These are phyloP conservation scores for Drosophila yakuba DNA, from an alignment of 1,140 invertebrate genomes.

Conservation along the genomic window DNA sequence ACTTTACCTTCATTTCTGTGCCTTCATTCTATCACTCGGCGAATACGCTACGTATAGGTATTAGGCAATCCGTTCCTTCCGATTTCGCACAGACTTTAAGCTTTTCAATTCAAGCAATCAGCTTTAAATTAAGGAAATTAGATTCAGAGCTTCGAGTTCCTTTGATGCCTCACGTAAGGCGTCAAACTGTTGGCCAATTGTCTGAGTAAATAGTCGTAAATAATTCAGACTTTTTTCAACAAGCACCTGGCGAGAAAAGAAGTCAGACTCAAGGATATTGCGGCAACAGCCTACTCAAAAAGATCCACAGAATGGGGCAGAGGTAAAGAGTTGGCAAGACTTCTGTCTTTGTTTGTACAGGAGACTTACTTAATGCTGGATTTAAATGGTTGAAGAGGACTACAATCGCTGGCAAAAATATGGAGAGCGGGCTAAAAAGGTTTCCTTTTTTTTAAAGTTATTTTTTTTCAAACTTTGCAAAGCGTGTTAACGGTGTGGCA, in stretches of 20 bases:
- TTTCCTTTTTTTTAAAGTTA: too few relatives aligned
- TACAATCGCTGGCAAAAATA: constrained; percentile 9
- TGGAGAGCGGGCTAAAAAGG: neutral
- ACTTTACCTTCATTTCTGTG: constrained; percentile 23
- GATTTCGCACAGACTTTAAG: constrained; percentile 9
- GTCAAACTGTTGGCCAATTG: constrained; percentile 54
- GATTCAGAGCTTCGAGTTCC: neutral
- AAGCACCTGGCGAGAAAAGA: constrained; percentile 25
- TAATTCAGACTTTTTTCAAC: constrained; percentile 54
- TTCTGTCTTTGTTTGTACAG: constrained; percentile 40
- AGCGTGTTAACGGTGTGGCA: too few relatives aligned
- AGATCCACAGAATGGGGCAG: constrained; percentile 3
- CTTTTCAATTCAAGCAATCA: constrained; percentile 11
- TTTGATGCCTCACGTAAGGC: constrained; percentile 51
- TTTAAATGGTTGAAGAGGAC: constrained; percentile 25
- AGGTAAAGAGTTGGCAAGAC: constrained; percentile 36
- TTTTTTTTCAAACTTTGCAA: too few relatives aligned
- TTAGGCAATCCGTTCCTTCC: neutral
- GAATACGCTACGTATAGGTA: constrained; percentile 17
- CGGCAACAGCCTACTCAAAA: constrained; percentile 53
- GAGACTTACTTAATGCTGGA: constrained; percentile 30
- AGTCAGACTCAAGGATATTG: constrained; percentile 53
- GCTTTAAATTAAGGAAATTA: constrained; percentile 38
- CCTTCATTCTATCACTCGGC: neutral
- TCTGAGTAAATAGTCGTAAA: constrained; percentile 73